Percentiles rank a stretch among this genome's conserved stretches.
phyloP scores from a whole-genome alignment of 2,888 invertebrate genomes.

The Amphiduros pacificus region DNA sequence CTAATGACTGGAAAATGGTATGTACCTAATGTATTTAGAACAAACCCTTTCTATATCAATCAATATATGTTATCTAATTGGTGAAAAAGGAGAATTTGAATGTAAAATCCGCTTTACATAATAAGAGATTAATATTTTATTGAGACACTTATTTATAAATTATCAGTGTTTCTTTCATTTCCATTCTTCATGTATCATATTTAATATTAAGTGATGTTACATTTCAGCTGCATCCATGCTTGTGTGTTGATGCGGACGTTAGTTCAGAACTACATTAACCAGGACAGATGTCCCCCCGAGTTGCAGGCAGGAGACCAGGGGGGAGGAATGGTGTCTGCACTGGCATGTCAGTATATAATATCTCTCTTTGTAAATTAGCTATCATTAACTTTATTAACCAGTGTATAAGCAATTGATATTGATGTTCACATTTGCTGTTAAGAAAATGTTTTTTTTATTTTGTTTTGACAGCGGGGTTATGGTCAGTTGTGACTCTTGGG shows the following conservation, averaged over 20 bases:
- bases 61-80: too few species aligned
- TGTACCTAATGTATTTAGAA: background rate
- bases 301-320: conserved; percentile 35
- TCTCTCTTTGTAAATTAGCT: background rate
- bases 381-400: too few species aligned
- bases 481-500: conserved; percentile 61
- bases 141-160: too few species aligned
- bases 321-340: conserved; percentile 42
- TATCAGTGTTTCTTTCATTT: too few species aligned
- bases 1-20: conserved; percentile 57
- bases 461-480: conserved; percentile 59
- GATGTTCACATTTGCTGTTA: too few species aligned
- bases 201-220: background rate
- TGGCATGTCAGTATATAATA: conserved; percentile 43
- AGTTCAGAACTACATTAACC: conserved; percentile 66
- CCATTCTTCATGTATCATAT: too few species aligned
- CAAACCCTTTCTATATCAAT: too few species aligned
- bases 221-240: conserved; percentile 70
- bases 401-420: too few species aligned
- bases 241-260: conserved; percentile 79
- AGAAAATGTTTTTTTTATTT: too few species aligned
- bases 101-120: too few species aligned
- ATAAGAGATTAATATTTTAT: too few species aligned
- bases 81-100: too few species aligned
- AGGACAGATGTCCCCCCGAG: conserved; percentile 54